These are phyloP conservation scores for Apteryx mantelli DNA, from an alignment of 2,113 vertebrate genomes.

Conservation along the genomic window DNA sequence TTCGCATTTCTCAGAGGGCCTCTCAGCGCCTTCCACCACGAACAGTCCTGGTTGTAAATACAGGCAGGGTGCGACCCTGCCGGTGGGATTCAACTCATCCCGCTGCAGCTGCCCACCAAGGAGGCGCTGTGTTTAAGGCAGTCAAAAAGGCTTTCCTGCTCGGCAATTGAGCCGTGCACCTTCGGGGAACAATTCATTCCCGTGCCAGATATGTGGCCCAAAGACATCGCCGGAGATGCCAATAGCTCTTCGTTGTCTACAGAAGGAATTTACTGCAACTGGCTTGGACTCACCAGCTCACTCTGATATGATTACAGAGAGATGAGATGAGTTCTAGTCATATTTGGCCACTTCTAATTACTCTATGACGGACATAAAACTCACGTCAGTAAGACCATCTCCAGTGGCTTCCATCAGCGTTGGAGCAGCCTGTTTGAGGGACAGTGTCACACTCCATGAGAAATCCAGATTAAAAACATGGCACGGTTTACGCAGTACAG, in stretches of 20 bases:
- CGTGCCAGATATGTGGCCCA: neutral
- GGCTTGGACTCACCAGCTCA: accelerated
- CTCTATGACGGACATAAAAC: neutral
- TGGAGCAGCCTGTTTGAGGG: neutral
- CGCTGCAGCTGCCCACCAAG: too few relatives aligned
- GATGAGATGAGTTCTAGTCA: neutral
- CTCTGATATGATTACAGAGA: neutral
- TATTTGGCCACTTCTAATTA: neutral
- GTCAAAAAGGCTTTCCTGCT: neutral
- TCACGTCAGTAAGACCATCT: neutral
- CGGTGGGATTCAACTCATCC: accelerated
- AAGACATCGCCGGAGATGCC: neutral
- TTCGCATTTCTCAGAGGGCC: neutral
- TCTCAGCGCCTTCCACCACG: neutral
- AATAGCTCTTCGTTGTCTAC: accelerated
- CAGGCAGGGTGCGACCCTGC: neutral
- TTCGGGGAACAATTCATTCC: neutral
- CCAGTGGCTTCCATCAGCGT: neutral
- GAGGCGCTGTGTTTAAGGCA: neutral
- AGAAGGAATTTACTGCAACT: accelerated
- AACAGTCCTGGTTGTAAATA: neutral
- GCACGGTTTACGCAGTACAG: neutral
- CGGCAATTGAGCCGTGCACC: accelerated
- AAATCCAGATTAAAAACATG: accelerated
- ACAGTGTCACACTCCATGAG: neutral